Conservation (phyloP, 2,797 vertebrate species). For the Dipus sagitta region DNA sequence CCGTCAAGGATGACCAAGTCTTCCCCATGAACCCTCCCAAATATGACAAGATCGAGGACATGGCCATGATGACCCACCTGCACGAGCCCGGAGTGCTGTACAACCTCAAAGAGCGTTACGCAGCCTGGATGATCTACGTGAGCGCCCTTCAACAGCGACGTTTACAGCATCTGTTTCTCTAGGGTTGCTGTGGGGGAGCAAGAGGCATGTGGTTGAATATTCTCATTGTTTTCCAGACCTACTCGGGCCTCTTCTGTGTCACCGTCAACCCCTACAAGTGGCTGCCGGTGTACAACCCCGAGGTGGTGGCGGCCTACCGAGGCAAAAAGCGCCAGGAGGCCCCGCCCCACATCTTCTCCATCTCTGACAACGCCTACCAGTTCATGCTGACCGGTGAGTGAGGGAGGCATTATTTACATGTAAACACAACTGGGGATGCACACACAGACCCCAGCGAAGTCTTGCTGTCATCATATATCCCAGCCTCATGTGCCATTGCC, state of each 20-base stretch:
- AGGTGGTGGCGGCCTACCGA: constrained; percentile 84
- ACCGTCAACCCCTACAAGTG: constrained; percentile 91
- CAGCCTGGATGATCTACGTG: constrained; percentile 97
- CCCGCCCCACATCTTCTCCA: constrained; percentile 92
- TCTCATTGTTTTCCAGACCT: constrained; percentile 85
- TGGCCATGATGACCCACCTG: constrained; percentile 97
- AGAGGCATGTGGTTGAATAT: constrained; percentile 1
- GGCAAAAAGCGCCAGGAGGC: constrained; percentile 90
- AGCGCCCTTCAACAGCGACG: constrained; percentile 72
- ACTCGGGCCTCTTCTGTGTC: constrained; percentile 85
- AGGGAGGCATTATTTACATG: not conserved
- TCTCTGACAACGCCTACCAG: constrained; percentile 90
- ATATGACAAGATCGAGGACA: constrained; percentile 95
- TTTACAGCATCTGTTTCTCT: not conserved
- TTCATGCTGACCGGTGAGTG: constrained; percentile 90
- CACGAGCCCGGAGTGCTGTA: constrained; percentile 94
- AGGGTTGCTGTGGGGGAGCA: not conserved
- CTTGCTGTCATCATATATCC: not conserved
- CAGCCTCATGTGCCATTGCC: not conserved
- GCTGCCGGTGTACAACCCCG: constrained; percentile 88
- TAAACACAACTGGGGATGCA: not conserved
- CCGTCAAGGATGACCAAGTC: constrained; percentile 88
- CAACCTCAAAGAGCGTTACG: constrained; percentile 96
- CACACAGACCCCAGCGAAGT: not conserved
- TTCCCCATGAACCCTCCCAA: constrained; percentile 94